These are phyloP conservation scores for Ennomos quercinarius DNA, from an alignment of 2,888 invertebrate genomes.

Conservation along the genomic window DNA sequence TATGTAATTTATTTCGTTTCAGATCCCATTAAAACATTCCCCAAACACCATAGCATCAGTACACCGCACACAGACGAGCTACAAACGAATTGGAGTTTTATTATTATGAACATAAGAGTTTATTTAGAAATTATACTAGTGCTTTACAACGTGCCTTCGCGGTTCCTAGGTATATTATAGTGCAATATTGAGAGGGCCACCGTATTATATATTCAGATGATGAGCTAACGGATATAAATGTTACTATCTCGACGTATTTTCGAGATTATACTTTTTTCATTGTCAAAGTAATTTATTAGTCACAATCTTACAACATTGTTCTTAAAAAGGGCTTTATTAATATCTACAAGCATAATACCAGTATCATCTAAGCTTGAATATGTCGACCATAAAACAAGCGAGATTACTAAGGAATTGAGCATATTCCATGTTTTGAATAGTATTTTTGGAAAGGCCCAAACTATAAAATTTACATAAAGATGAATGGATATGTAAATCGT, in stretches of 20 bases:
- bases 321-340: background rate
- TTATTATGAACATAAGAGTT: conserved; percentile 43
- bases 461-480: too few relatives aligned
- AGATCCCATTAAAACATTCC: conserved; percentile 49
- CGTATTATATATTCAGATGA: conserved; percentile 24
- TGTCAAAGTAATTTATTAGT: conserved; percentile 27
- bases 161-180: conserved; percentile 66
- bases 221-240: conserved; percentile 20
- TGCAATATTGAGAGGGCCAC: conserved; percentile 55
- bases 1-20: conserved; percentile 17
- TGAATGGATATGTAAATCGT: too few relatives aligned
- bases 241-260: conserved; percentile 23
- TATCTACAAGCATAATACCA: background rate
- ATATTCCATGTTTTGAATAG: too few relatives aligned
- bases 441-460: too few relatives aligned
- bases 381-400: too few relatives aligned
- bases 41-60: conserved; percentile 44
- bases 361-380: too few relatives aligned
- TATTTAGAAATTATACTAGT: conserved; percentile 35
- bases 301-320: conserved; percentile 33
- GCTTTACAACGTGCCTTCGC: conserved; percentile 73
- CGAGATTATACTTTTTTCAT: conserved; percentile 16
- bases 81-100: conserved; percentile 44
- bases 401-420: too few relatives aligned
- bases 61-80: conserved; percentile 43